A percentile compares a stretch with the other conserved stretches of the same genome.
Evolutionary conservation across 2,888 invertebrate species (phyloP).

Genomic region (Chirona hameri): DNA sequence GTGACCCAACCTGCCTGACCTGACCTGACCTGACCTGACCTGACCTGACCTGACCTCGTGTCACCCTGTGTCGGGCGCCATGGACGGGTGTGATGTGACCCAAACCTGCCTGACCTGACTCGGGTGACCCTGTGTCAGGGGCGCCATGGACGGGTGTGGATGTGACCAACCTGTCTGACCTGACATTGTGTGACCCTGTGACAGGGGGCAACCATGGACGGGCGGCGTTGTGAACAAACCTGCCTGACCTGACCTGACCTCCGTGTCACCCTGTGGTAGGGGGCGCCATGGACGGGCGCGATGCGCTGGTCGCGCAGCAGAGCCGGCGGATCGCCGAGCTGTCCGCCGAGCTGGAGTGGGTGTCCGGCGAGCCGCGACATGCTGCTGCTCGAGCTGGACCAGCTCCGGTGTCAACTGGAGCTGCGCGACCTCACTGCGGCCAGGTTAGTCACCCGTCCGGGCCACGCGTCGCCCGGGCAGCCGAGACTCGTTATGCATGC

Average conservation of each 20-base stretch:
- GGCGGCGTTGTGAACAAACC: not conserved
- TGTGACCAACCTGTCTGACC: not conserved
- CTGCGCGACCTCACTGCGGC: conserved; percentile 13
- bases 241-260: too few species aligned
- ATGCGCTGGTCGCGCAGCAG: not conserved
- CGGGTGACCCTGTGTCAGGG: not conserved
- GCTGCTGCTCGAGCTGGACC: conserved; percentile 23
- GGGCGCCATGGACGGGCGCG: conserved; percentile 11
- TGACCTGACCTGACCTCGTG: not conserved
- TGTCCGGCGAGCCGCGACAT: not conserved
- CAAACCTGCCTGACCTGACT: not conserved
- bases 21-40: not conserved
- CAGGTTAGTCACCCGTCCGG: conserved; percentile 7
- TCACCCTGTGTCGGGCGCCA: too few species aligned
- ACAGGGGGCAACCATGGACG: not conserved
- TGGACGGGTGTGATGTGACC: too few species aligned
- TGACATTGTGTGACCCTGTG: not conserved
- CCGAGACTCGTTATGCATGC: not conserved
- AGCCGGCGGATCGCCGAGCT: conserved; percentile 12
- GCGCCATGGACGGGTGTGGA: not conserved
- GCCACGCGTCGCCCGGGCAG: not conserved
- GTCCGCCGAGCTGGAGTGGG: not conserved
- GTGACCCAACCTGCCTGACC: too few species aligned
- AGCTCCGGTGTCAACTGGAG: conserved; percentile 24
- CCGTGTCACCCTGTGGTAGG: too few species aligned